These are phyloP conservation scores for Onychostruthus taczanowskii DNA, from an alignment of 2,113 vertebrate species.

Conservation along the genomic window DNA sequence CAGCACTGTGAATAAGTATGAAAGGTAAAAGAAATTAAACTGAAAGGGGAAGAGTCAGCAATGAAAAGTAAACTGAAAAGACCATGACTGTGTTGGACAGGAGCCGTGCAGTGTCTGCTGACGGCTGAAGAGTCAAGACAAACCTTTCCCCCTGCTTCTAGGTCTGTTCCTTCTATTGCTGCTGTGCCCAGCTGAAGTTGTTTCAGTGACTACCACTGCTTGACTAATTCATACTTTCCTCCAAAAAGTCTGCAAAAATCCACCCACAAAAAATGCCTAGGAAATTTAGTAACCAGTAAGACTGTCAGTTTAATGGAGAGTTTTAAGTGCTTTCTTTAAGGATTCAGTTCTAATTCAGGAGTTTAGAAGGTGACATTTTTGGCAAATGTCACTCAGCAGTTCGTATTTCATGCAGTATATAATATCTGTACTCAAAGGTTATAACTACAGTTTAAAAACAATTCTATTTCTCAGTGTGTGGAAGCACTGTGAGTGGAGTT, in stretches of 20 bases:
- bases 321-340: background rate
- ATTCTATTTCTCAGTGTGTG: background rate
- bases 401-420: background rate
- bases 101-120: background rate
- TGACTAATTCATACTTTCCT: background rate
- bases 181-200: background rate
- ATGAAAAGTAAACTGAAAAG: background rate
- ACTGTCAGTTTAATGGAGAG: background rate
- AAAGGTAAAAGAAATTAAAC: background rate
- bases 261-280: background rate
- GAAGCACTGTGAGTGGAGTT: background rate
- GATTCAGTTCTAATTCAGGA: background rate
- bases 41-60: background rate
- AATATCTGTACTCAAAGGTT: background rate
- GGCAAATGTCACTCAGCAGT: background rate
- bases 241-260: background rate
- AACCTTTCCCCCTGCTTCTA: background rate
- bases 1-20: background rate
- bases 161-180: background rate
- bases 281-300: background rate
- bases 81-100: accelerated
- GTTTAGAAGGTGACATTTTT: background rate
- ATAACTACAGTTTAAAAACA: background rate
- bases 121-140: background rate
- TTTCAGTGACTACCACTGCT: background rate